phyloP scores from a whole-genome alignment of 2,113 vertebrate species.

The Gopherus flavomarginatus region DNA sequence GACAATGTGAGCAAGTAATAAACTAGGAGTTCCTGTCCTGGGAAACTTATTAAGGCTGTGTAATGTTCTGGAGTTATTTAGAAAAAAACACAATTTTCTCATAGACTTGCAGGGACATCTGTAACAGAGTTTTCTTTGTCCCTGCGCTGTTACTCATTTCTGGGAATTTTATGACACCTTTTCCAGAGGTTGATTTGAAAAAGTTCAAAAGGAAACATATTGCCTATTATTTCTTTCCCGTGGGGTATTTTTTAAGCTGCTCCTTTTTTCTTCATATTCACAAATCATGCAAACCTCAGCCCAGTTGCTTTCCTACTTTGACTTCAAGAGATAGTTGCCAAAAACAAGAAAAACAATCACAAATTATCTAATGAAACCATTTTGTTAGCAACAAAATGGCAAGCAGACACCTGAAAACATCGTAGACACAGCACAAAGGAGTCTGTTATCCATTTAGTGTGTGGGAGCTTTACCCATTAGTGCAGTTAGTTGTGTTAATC shows the following conservation, averaged over 20 bases:
- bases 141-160: conserved; percentile 68
- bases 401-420: conserved; percentile 9
- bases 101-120: conserved; percentile 73
- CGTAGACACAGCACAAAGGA: neutral
- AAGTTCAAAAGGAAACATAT: conserved; percentile 73
- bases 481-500: neutral
- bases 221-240: conserved; percentile 77
- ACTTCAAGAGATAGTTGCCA: neutral
- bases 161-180: conserved; percentile 77
- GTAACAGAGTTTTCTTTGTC: conserved; percentile 83
- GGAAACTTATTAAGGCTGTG: conserved; percentile 91
- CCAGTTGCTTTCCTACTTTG: conserved; percentile 18
- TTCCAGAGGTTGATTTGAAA: conserved; percentile 76
- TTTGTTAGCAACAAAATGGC: neutral
- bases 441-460: neutral
- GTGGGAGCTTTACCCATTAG: neutral
- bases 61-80: conserved; percentile 84
- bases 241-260: conserved; percentile 57
- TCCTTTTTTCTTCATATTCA: conserved; percentile 50
- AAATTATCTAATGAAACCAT: conserved; percentile 24
- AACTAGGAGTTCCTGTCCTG: conserved; percentile 92
- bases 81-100: conserved; percentile 74
- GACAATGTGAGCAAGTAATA: conserved; percentile 95
- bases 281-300: conserved; percentile 48
- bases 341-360: conserved; percentile 32